Base-by-base conservation (phyloP, 1,140 invertebrate species). In the Solen grandis region DNA sequence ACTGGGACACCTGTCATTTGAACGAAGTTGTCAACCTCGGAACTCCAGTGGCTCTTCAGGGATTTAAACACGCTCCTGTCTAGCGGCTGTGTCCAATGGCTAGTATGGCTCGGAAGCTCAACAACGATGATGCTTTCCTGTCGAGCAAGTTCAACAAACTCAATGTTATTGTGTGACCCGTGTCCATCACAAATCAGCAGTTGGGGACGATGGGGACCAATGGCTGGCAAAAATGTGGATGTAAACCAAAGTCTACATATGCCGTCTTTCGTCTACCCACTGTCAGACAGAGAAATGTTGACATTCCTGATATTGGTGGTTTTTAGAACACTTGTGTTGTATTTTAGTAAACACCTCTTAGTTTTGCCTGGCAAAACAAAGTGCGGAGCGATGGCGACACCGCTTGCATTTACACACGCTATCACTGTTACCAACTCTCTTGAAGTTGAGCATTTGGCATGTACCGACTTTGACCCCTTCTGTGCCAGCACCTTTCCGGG, bases 151-250 rank as follows among this genome's bases (percentile, higher is more conserved):
- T 65, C 50, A 27, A 81, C 22, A n/a, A 81, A 59, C 25, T 81
- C 46, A 0, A 74, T 60, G 41, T 76, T 63, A 38, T 73, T 65
- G 5, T 80, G 59, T 10, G 68, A 81, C 14, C 57, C 16, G 29
- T 79, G 76, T 2, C 57, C 36, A 60, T 79, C 76, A 52, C 33
- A 65, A 38, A 81, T 66, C 5, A 81, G 78, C 0, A 66, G n/a
- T 65, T 81, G 78, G 4, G 59, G 78, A 22, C 78, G 38, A 31
- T 38, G 35, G 10, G 50, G 50, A 10, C 62, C 52, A 59, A 73
- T 68, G 25, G 52, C 31, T 19, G 50, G n/a, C 14, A 79, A 10
- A 73, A 80, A 80, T 5, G 57, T 63, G 8, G 33, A 19, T 22
- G n/a, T 10, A 54, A 72, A 65, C 57, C 68, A 72, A 8, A 63